Base-by-base conservation (phyloP, 2,797 vertebrate species). In the Eupleurogrammus muticus region DNA sequence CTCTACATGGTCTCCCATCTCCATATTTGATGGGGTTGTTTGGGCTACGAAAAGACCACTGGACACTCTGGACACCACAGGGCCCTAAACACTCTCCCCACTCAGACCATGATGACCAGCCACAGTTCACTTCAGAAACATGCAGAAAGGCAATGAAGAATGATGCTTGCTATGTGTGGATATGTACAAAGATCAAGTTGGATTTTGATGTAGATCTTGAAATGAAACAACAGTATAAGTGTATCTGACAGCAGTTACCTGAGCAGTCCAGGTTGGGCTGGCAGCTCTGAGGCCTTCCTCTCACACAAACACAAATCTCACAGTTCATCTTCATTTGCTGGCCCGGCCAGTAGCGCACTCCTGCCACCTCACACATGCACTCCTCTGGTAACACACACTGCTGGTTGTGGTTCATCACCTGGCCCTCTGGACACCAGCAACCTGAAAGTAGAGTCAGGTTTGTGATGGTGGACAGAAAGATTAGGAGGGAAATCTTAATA, bases 1-100 rank as follows among this genome's bases (percentile, higher is more conserved):
- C 97, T 0, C 93, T 77, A 69, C 97, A 98, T 0, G 85, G 89
- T 12, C 73, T 91, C 2, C 96, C 96, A 0, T 77, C 90, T 17
- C 96, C 95, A 0, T 93, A 85, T 20, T 89, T 92, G 48, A 63
- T 81, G 13, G 96, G 96, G 80, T 96, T 97, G 80, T 94, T 95
- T n/a, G 97, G 96, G 80, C 97, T 97, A 44, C 96, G 94, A 79
- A 99, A 98, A 0, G 97, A 95, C 97, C 97, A 98, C 90, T 98
- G 97, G 36, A 99, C 91, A 48, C 96, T 96, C 85, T 96, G 95
- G 46, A 95, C 92, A 0, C 95, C 95, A 23, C 97, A 97, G 0
- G 95, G 93, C 0, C 96, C 97, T 78, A 96, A 84, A 81, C 97
- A 98, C 35, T 96, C 93, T 0, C 96, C 96, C 97, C 97, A 99